These are phyloP conservation scores for Parazoanthus swiftii DNA, from an alignment of 92 coral and sea anemone species.

Conservation along the genomic window DNA sequence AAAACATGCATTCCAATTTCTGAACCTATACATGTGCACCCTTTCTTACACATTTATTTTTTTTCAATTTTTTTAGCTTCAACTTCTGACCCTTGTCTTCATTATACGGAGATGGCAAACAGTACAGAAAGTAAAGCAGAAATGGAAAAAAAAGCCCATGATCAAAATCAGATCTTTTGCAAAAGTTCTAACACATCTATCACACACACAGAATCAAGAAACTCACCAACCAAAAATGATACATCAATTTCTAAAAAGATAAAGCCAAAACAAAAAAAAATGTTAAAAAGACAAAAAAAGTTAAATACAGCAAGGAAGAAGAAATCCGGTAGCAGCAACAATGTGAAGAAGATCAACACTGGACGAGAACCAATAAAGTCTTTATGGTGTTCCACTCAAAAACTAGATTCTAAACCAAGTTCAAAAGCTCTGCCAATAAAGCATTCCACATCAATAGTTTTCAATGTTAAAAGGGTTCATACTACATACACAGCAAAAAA, in stretches of 20 bases:
- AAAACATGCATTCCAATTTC: no score
- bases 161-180: slow-evolving; percentile 18
- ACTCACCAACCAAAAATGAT: slow-evolving; percentile 38
- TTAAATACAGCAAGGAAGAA: slow-evolving; percentile 26
- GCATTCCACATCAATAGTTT: slow-evolving; percentile 30
- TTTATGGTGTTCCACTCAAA: slow-evolving; percentile 1
- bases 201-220: slow-evolving; percentile 29
- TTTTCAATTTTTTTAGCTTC: neutral
- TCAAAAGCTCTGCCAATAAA: neutral
- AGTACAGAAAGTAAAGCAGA: neutral
- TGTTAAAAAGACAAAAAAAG: neutral
- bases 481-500: slow-evolving; percentile 61
- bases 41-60: neutral
- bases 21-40: no score
- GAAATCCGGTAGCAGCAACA: slow-evolving; percentile 17
- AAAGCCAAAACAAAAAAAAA: slow-evolving; percentile 29
- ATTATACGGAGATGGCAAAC: slow-evolving; percentile 1
- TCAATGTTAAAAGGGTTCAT: slow-evolving; percentile 52
- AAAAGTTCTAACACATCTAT: slow-evolving; percentile 25
- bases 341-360: slow-evolving; percentile 25
- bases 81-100: slow-evolving; percentile 23
- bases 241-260: slow-evolving; percentile 49
- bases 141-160: neutral
- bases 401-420: neutral
- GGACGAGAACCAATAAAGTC: slow-evolving; percentile 1